Evolutionary conservation across 1,140 invertebrate genomes (phyloP).

Genomic region (Rhagoletis zephyria): DNA sequence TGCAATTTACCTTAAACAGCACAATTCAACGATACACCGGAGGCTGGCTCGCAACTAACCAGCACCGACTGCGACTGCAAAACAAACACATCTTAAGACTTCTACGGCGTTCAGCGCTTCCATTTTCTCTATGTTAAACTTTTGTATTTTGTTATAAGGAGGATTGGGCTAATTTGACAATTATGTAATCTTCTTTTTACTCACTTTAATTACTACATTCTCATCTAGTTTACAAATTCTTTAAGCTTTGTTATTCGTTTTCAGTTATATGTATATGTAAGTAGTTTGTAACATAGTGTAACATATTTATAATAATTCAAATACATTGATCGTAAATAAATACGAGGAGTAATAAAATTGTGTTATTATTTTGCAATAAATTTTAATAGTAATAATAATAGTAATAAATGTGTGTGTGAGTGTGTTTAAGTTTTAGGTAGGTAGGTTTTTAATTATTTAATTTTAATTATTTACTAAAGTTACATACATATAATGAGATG

Average conservation of each 20-base stretch:
- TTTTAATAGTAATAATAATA: slow-evolving; percentile 14
- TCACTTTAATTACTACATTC: not conserved
- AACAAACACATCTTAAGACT: not conserved
- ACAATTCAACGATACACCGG: slow-evolving; percentile 3
- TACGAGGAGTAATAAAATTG: slow-evolving; percentile 37
- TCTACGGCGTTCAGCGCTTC: not conserved
- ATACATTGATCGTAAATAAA: not conserved
- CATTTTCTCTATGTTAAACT: slow-evolving; percentile 12
- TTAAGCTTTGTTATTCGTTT: not conserved
- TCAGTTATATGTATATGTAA: not conserved
- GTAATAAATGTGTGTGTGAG: not conserved
- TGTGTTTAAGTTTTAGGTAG: not conserved
- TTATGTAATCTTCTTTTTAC: not conserved
- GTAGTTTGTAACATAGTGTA: not conserved
- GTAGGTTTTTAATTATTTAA: slow-evolving; percentile 13
- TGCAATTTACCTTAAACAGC: slow-evolving; percentile 47
- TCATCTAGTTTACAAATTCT: not conserved
- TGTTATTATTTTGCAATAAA: slow-evolving; percentile 47
- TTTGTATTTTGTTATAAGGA: slow-evolving; percentile 6
- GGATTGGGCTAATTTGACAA: slow-evolving; percentile 47
- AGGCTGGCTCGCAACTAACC: not conserved
- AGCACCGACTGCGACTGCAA: not conserved
- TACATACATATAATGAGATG: slow-evolving; percentile 7
- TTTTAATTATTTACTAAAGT: slow-evolving; percentile 9
- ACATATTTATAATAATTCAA: not conserved